Evolutionary conservation across 2,113 vertebrate species (phyloP), one percentile per base, ranked within the genome.

Genomic region (rat (Rattus norvegicus)): DNA sequence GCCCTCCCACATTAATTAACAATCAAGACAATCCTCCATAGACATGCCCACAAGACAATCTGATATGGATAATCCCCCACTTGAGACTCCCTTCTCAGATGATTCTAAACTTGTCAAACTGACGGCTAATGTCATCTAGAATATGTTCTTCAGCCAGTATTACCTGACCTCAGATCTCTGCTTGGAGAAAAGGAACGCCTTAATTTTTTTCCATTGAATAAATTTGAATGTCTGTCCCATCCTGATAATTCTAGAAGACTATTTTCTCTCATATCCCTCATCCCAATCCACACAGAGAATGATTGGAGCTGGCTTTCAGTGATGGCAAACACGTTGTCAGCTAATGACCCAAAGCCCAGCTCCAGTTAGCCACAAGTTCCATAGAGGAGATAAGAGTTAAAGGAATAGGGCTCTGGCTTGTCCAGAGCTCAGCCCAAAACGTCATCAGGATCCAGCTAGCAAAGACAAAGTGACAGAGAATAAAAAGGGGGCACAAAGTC

Each of bases 251-350:
- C 83, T 20, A 7, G 16, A 5, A 61, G n/a, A 3, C 11, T 33
- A 5, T 1, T 7, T 8, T 26, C 10, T 56, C 24, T 65, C 39
- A 12, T 47, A 39, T 3, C 3, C 24, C 19, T 81, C 72, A 19
- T 30, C n/a, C 43, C 61, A 33, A 24, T 30, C 52, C 24, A 67
- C 39, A 47, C 0, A 11, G n/a, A 79, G 26, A 14, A 56, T 14
- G 26, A 13, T 43, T 36, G 24, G 14, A 20, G 28, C 30, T 61
- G 70, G 11, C 39, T 54, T 8, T 39, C 19, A 12, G 14, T 5
- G 24, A 20, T 30, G 13, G n/a, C 8, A 11, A 56, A 28, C 2
- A 1, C 1, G 30, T 5, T 0, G 9, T 39, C 59, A n/a, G 3
- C 10, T 28, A 24, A 67, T 26, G 39, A 28, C 19, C 11, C 13